Conservation (phyloP, 2,113 vertebrate genomes). For the Hippocampus barbouri region DNA sequence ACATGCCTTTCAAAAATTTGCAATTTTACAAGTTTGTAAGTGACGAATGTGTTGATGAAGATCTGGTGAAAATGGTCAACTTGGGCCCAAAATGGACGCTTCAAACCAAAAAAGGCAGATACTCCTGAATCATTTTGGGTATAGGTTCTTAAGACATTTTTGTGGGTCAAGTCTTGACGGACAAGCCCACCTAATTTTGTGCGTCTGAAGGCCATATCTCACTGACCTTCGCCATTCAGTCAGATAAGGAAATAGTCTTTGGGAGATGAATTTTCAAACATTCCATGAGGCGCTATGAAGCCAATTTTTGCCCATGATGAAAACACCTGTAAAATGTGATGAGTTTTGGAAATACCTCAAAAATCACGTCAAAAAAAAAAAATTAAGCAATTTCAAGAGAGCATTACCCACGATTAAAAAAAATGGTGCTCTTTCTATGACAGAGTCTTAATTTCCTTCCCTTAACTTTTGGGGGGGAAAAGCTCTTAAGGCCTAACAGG, state of each 20-base stretch:
- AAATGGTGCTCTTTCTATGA: not conserved
- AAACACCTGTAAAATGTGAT: not conserved
- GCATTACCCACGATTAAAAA: not conserved
- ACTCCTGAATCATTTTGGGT: too few relatives aligned
- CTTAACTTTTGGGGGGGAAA: slow-evolving; percentile 34
- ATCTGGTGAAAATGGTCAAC: too few relatives aligned
- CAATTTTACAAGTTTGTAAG: too few relatives aligned
- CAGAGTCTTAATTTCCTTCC: slow-evolving; percentile 31
- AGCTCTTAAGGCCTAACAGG: slow-evolving; percentile 43
- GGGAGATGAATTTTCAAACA: not conserved
- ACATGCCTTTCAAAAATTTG: too few relatives aligned
- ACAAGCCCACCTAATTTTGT: too few relatives aligned
- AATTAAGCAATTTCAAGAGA: not conserved
- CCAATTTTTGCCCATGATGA: not conserved
- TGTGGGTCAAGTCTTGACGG: too few relatives aligned
- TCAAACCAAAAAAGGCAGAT: too few relatives aligned
- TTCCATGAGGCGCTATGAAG: not conserved
- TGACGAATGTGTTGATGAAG: too few relatives aligned
- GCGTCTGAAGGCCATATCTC: too few relatives aligned
- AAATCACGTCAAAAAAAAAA: not conserved
- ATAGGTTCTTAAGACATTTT: too few relatives aligned
- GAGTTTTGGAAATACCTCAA: not conserved
- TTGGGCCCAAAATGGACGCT: too few relatives aligned
- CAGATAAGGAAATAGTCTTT: not conserved
- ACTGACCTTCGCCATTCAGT: too few relatives aligned